Evolutionary conservation across 2,797 vertebrate genomes (phyloP).

Genomic region (Enteromius viviparus): DNA sequence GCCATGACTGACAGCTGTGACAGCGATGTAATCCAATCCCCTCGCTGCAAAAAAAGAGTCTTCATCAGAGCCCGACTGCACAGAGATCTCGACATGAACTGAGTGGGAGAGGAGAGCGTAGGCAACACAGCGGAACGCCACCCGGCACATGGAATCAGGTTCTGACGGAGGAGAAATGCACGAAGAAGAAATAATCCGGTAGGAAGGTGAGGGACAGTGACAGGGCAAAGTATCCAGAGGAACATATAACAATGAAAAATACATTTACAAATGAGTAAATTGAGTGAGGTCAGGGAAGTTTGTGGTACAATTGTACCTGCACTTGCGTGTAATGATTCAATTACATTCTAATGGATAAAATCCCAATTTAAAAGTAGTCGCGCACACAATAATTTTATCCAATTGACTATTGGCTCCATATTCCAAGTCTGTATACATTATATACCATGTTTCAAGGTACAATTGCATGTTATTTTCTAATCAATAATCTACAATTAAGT

Average conservation of each 20-base stretch:
- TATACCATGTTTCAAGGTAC: no score
- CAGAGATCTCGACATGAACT: constrained; percentile 36
- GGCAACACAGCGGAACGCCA: constrained; percentile 12
- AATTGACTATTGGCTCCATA: background rate
- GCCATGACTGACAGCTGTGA: constrained; percentile 70
- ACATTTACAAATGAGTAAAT: background rate
- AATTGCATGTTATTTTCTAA: no score
- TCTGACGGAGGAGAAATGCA: constrained; percentile 24
- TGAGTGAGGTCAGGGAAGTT: background rate
- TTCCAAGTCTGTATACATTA: background rate
- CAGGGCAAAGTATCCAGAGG: background rate
- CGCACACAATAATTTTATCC: no score
- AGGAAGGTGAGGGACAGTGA: background rate
- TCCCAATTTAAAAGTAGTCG: background rate
- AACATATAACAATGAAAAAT: background rate
- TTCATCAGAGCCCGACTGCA: constrained; percentile 60
- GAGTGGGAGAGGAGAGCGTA: constrained; percentile 46
- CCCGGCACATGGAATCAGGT: constrained; percentile 12
- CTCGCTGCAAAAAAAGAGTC: constrained; percentile 55
- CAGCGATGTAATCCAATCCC: constrained; percentile 72
- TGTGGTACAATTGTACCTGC: background rate
- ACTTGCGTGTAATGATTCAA: background rate
- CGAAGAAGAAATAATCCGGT: constrained; percentile 3
- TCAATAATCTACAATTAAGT: background rate
- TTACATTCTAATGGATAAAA: background rate